phyloP scores from a whole-genome alignment of 2,113 vertebrate genomes.

The Dinomys branickii region DNA sequence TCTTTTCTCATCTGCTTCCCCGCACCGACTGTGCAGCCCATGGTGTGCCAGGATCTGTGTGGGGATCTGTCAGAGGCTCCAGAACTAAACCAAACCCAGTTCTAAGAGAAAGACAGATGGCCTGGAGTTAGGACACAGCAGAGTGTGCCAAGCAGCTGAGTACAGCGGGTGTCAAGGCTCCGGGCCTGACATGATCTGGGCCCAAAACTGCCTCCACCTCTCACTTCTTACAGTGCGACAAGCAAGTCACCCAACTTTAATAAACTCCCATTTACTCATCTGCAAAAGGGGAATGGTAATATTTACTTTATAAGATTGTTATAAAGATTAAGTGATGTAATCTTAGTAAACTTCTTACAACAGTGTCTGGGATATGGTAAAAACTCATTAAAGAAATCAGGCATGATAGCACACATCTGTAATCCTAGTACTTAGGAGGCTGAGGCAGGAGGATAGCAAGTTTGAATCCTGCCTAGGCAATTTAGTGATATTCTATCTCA shows the following conservation, averaged over 20 bases:
- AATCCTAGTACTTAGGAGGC: background rate
- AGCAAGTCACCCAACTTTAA: background rate
- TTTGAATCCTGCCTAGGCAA: background rate
- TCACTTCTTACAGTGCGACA: background rate
- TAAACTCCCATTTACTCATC: conserved; percentile 2
- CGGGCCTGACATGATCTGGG: background rate
- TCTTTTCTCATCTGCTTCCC: conserved; percentile 5
- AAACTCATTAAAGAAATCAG: background rate
- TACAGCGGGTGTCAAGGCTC: background rate
- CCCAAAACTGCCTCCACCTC: background rate
- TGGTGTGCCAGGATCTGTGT: background rate
- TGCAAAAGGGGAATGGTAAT: conserved; percentile 24
- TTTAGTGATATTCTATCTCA: background rate
- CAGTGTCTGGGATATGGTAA: background rate
- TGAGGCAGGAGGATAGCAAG: background rate
- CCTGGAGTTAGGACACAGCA: background rate
- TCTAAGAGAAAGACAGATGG: background rate
- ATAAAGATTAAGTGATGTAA: conserved; percentile 11
- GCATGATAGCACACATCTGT: background rate
- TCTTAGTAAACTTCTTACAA: conserved; percentile 57
- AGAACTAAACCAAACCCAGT: background rate
- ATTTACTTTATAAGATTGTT: background rate
- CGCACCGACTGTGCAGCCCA: background rate
- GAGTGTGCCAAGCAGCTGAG: background rate
- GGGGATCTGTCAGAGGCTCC: background rate